Evolutionary conservation across 2,113 vertebrate species (phyloP), one percentile per base, ranked within the genome.

Genomic region (Phylloscopus trochiloides): DNA sequence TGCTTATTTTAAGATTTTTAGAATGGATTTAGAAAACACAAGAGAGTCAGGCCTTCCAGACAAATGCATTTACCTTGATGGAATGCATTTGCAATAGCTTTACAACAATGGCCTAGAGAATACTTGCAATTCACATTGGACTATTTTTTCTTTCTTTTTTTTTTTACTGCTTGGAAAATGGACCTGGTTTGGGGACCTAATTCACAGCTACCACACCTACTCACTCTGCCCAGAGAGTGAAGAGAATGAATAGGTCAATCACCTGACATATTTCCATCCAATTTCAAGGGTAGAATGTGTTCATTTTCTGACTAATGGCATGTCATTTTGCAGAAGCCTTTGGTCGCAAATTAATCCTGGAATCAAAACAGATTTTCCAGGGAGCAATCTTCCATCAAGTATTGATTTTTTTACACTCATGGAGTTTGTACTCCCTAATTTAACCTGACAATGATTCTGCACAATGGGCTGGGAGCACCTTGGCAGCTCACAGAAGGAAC

Each of bases 331-430:
- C 98, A 98, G 98, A 98, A 99, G 99, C 98, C 98, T 99, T 99
- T 99, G 99, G 99, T 99, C 95, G 97, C 97, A 98, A 99, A 99
- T 99, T 99, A 99, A 99, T 99, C 99, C 99, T 99, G 98, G 98
- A 99, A 99, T 99, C 99, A 99, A 99, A 99, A 99, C 99, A 99
- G 99, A 99, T 99, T 99, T 99, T 99, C 99, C 98, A 95, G 99
- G 98, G 99, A 99, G 99, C 99, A 99, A 99, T 99, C 99, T 99
- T 99, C 99, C 99, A 99, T 99, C 99, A 99, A 99, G 99, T 99
- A 99, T 99, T 99, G 99, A 99, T 99, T 99, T 99, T 99, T 99
- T 99, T 99, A 99, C 99, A 99, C 99, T 99, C 98, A 98, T 98
- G 96, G 99, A 99, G 98, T 98, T 98, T 99, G 99, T 99, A 99